phyloP scores from a whole-genome alignment of 2,113 vertebrate genomes.

The Onychostoma macrolepis region DNA sequence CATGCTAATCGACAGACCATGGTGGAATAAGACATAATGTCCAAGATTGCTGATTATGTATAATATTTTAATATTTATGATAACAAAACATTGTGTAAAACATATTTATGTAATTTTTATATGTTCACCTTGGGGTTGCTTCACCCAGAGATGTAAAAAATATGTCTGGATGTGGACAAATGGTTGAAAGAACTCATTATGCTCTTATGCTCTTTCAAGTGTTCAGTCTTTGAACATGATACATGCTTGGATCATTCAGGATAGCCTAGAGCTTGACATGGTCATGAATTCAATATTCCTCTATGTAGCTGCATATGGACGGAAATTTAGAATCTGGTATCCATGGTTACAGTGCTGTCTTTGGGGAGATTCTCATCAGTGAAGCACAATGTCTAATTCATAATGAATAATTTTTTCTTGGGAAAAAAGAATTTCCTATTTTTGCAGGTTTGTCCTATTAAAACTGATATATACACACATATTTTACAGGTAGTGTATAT shows the following conservation, averaged over 20 bases:
- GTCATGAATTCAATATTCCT: not conserved
- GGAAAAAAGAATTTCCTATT: not conserved
- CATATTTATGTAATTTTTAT: not conserved
- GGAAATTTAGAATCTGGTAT: constrained; percentile 11
- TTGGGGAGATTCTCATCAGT: not conserved
- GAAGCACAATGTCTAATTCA: constrained; percentile 33
- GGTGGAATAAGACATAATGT: not conserved
- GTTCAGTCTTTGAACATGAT: not conserved
- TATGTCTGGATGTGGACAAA: not conserved
- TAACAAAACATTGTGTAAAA: not conserved
- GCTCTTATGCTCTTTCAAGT: constrained; percentile 24
- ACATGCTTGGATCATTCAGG: constrained; percentile 18
- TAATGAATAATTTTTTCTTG: not conserved
- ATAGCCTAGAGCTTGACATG: constrained; percentile 10
- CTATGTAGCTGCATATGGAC: not conserved
- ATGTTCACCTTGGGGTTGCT: not conserved
- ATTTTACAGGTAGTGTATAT: too few species aligned
- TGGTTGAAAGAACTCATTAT: not conserved
- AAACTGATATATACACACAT: not conserved
- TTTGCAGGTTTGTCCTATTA: not conserved
- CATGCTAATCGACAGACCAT: not conserved
- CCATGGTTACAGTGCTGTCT: constrained; percentile 31
- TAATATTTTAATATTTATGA: not conserved
- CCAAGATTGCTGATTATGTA: not conserved
- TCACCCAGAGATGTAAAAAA: not conserved